These are phyloP conservation scores for Silurus lanzhouensis DNA, from an alignment of 2,797 vertebrate genomes.

Conservation along the genomic window DNA sequence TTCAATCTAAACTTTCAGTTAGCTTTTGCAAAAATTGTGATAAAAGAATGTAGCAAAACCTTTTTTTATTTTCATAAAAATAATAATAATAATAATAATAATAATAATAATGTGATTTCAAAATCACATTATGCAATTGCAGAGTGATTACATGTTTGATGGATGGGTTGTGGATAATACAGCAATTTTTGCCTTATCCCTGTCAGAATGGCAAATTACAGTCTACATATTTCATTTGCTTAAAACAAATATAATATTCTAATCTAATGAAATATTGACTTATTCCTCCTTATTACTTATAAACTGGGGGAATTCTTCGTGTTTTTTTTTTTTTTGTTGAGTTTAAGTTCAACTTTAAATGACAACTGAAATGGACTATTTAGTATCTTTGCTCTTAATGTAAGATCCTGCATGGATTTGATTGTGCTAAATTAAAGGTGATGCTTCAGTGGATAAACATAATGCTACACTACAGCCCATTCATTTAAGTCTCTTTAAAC, in stretches of 20 bases:
- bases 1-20: background rate
- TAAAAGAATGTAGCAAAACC: background rate
- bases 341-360: background rate
- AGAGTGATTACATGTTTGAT: constrained; percentile 4
- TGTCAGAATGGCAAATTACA: constrained; percentile 50
- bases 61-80: background rate
- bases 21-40: background rate
- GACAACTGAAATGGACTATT: background rate
- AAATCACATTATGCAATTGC: background rate
- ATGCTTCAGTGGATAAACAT: background rate
- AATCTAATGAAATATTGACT: constrained; percentile 61
- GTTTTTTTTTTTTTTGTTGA: background rate
- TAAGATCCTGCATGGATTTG: background rate
- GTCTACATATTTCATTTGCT: constrained; percentile 63
- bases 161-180: constrained; percentile 4
- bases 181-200: constrained; percentile 22
- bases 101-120: background rate
- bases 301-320: background rate
- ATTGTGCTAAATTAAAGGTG: background rate
- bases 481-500: background rate
- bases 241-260: constrained; percentile 73
- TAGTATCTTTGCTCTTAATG: background rate
- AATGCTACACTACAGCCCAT: background rate
- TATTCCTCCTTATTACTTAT: constrained; percentile 54
- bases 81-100: background rate